Evolutionary conservation across 1,140 invertebrate genomes (phyloP).

Genomic region (Drosophila prosaltans): DNA sequence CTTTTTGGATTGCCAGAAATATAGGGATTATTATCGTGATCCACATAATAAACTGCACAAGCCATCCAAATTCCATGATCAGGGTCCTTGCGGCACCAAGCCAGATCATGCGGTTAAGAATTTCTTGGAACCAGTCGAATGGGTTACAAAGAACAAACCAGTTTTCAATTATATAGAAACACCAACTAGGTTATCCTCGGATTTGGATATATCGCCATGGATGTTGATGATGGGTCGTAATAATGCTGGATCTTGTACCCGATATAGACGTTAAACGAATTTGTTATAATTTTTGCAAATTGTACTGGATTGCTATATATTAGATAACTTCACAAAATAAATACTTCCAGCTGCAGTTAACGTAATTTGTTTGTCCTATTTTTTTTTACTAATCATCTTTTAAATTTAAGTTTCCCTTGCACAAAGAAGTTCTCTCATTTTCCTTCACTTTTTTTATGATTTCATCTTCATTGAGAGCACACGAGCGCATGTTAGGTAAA

Average conservation of each 20-base stretch:
- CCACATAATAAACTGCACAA: slow-evolving; percentile 40
- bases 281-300: background rate
- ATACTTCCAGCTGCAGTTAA: background rate
- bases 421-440: background rate
- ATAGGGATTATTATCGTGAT: slow-evolving; percentile 65
- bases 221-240: background rate
- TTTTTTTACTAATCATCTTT: no score
- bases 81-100: slow-evolving; percentile 39
- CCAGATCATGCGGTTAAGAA: slow-evolving; percentile 16
- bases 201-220: background rate
- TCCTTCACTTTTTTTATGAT: background rate
- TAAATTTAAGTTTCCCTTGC: background rate
- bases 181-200: background rate
- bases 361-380: no score
- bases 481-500: slow-evolving; percentile 28
- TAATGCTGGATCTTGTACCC: background rate
- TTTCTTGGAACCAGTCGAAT: slow-evolving; percentile 17
- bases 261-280: background rate
- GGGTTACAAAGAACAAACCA: slow-evolving; percentile 47
- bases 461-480: slow-evolving; percentile 15
- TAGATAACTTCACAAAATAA: slow-evolving; percentile 4
- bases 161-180: slow-evolving; percentile 37
- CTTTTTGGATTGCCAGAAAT: slow-evolving; percentile 61
- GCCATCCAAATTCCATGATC: slow-evolving; percentile 33
- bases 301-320: background rate